Percentiles rank a stretch among this genome's conserved stretches.
Conservation (phyloP, 2,888 invertebrate species). For the Nomada lathburiana region DNA sequence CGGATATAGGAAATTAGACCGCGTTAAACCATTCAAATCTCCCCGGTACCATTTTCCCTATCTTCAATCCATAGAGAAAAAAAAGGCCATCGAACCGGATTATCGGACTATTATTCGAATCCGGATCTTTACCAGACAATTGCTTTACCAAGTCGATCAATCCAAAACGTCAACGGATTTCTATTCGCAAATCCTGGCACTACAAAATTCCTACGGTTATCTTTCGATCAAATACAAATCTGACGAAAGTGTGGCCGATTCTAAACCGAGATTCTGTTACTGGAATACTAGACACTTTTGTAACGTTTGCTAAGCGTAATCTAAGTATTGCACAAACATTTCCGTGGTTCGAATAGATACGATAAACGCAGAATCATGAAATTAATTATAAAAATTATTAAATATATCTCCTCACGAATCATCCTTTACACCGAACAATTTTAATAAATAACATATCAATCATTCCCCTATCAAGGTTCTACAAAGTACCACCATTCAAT, state of each 20-base stretch:
- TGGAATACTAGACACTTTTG: background rate
- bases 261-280: background rate
- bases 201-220: background rate
- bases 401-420: too few relatives aligned
- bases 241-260: background rate
- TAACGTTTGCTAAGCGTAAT: background rate
- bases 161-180: constrained; percentile 18
- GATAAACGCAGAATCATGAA: too few relatives aligned
- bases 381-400: too few relatives aligned
- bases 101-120: constrained; percentile 28
- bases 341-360: too few relatives aligned
- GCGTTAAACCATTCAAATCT: constrained; percentile 38
- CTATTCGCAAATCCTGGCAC: background rate
- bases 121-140: constrained; percentile 37
- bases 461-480: too few relatives aligned
- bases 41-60: constrained; percentile 15
- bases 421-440: too few relatives aligned
- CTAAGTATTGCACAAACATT: background rate
- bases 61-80: constrained; percentile 26
- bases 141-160: constrained; percentile 26
- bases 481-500: too few relatives aligned
- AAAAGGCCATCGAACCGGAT: constrained; percentile 17
- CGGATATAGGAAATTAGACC: constrained; percentile 35
- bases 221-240: background rate
- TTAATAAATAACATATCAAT: too few relatives aligned